Conservation (phyloP, 92 coral and sea anemone species). For the Phenganax stokvisi region DNA sequence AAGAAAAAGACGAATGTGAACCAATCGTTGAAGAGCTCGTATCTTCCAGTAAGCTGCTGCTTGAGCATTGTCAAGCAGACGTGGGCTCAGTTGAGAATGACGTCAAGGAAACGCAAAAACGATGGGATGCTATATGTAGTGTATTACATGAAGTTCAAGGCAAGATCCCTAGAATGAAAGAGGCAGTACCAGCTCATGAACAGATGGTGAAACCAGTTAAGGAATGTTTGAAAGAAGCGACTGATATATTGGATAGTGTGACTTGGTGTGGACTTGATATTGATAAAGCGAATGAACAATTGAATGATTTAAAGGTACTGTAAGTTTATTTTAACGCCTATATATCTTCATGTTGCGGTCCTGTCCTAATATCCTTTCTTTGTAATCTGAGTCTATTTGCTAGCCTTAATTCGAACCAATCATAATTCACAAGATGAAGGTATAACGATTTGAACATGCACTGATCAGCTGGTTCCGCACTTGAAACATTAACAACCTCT, state of each 20-base stretch:
- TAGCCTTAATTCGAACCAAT: too few relatives aligned
- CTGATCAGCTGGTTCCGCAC: too few relatives aligned
- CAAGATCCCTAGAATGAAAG: constrained; percentile 35
- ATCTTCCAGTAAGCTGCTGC: constrained; percentile 36
- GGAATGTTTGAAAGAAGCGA: constrained; percentile 46
- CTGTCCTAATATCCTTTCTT: neutral
- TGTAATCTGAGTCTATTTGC: neutral
- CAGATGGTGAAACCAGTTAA: constrained; percentile 17
- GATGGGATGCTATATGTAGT: constrained; percentile 28
- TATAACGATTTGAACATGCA: too few relatives aligned
- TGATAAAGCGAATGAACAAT: constrained; percentile 68
- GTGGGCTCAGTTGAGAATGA: constrained; percentile 30
- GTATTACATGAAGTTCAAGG: constrained; percentile 21
- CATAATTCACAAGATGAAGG: too few relatives aligned
- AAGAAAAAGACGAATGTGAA: constrained; percentile 15
- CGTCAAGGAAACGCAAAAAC: constrained; percentile 15
- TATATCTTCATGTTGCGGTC: neutral
- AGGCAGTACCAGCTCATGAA: constrained; percentile 24
- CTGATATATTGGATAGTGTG: constrained; percentile 67
- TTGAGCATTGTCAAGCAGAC: constrained; percentile 34
- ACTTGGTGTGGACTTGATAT: constrained; percentile 71
- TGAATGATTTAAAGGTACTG: constrained; percentile 73
- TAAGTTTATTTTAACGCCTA: neutral
- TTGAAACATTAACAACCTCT: too few relatives aligned
- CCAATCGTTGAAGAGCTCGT: constrained; percentile 22